Evolutionary conservation across 2,797 vertebrate species (phyloP).

Genomic region (Molossus molossus): DNA sequence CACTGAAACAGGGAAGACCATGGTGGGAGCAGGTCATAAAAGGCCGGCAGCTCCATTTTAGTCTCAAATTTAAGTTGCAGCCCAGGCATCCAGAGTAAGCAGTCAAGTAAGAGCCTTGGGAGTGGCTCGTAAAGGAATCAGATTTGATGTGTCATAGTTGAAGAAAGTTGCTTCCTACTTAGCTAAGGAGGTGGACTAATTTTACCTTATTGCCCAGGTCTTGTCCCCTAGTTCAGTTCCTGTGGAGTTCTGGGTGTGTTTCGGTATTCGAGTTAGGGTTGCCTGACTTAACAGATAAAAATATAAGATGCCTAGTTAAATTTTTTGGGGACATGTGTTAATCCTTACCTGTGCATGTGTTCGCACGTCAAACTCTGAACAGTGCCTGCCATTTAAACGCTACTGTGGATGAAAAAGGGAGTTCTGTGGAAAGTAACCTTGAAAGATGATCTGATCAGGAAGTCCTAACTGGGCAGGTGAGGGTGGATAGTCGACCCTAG

Average conservation of each 20-base stretch:
- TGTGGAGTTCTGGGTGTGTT: not conserved
- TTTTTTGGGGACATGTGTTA: not conserved
- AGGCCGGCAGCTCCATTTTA: not conserved
- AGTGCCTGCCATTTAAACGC: not conserved
- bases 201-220: not conserved
- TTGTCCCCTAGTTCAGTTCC: not conserved
- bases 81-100: not conserved
- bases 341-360: not conserved
- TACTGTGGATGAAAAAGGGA: not conserved
- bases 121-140: not conserved
- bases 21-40: not conserved
- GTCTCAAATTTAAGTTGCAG: not conserved
- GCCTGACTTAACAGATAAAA: not conserved
- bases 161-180: constrained; percentile 11
- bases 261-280: not conserved
- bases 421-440: not conserved
- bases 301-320: not conserved
- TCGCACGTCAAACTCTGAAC: not conserved
- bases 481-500: too few species aligned
- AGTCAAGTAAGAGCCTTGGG: not conserved
- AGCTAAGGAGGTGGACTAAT: not conserved
- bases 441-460: not conserved
- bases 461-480: not conserved
- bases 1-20: not conserved
- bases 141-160: not conserved